These are phyloP conservation scores for Cheirogaleus major DNA, from an alignment of 2,797 vertebrate species.

Conservation along the genomic window DNA sequence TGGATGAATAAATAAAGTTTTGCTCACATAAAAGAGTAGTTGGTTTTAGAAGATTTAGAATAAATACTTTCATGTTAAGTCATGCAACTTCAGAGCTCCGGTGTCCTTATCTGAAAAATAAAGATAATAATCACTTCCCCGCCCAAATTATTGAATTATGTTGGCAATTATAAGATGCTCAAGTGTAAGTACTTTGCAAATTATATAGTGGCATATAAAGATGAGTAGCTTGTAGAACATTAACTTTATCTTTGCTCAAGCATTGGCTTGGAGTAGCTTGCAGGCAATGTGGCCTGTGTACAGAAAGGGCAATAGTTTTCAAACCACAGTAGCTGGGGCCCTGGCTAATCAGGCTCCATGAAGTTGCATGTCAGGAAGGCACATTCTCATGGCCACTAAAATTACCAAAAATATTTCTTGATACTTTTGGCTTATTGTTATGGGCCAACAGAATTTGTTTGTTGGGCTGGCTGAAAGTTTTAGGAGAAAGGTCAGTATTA, in stretches of 20 bases:
- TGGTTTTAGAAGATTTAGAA: background rate
- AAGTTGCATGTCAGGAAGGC: background rate
- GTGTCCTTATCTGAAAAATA: background rate
- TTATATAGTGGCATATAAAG: background rate
- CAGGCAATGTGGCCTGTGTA: background rate
- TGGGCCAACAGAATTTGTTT: background rate
- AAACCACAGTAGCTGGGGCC: background rate
- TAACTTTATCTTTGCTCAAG: background rate
- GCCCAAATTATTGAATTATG: background rate
- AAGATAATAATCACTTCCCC: background rate
- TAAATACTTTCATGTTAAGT: background rate
- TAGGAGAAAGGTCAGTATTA: background rate
- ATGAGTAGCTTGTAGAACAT: background rate
- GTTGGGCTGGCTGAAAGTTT: background rate
- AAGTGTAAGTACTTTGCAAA: background rate
- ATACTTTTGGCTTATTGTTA: background rate
- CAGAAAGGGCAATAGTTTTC: background rate
- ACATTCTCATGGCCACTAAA: background rate
- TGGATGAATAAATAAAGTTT: background rate
- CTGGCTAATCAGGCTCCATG: background rate
- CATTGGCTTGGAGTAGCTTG: background rate
- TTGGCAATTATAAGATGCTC: background rate
- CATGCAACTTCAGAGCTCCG: background rate
- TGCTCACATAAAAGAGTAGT: background rate
- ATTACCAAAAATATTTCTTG: background rate